These are phyloP conservation scores for Metallyticus violacea DNA, from an alignment of 2,888 invertebrate genomes.

Conservation along the genomic window DNA sequence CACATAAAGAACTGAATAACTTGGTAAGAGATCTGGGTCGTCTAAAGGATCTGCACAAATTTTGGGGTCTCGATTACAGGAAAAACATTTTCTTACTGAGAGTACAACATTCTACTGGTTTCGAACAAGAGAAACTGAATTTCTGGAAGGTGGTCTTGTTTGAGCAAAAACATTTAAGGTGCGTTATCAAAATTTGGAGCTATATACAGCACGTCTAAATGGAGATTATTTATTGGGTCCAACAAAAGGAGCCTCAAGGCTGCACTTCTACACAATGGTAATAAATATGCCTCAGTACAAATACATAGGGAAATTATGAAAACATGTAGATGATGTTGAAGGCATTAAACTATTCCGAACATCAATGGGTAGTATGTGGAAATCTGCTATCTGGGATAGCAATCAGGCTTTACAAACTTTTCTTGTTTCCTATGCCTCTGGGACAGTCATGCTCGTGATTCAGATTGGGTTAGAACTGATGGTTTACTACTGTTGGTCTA, in stretches of 20 bases:
- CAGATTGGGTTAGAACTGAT: too few relatives aligned
- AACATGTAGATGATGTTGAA: background rate
- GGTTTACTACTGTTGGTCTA: too few relatives aligned
- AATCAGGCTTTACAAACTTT: too few relatives aligned
- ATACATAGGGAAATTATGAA: background rate
- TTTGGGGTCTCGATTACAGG: background rate
- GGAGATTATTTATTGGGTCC: background rate
- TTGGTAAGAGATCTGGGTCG: background rate
- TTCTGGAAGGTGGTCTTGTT: background rate
- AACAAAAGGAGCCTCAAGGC: background rate
- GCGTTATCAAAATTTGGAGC: too few relatives aligned
- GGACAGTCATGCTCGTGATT: too few relatives aligned
- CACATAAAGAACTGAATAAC: too few relatives aligned
- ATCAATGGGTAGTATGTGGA: background rate
- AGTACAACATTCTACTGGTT: background rate
- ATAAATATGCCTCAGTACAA: background rate
- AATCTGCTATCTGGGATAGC: too few relatives aligned
- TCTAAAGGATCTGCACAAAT: background rate
- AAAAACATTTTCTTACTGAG: background rate
- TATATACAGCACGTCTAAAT: background rate
- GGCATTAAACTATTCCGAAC: background rate
- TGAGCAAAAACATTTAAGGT: background rate
- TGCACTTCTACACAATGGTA: too few relatives aligned
- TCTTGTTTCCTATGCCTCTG: too few relatives aligned
- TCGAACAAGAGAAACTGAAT: background rate